Percentiles rank a stretch among this genome's conserved stretches.
phyloP scores from a whole-genome alignment of 1,140 invertebrate genomes.

The Cydia strobilella region DNA sequence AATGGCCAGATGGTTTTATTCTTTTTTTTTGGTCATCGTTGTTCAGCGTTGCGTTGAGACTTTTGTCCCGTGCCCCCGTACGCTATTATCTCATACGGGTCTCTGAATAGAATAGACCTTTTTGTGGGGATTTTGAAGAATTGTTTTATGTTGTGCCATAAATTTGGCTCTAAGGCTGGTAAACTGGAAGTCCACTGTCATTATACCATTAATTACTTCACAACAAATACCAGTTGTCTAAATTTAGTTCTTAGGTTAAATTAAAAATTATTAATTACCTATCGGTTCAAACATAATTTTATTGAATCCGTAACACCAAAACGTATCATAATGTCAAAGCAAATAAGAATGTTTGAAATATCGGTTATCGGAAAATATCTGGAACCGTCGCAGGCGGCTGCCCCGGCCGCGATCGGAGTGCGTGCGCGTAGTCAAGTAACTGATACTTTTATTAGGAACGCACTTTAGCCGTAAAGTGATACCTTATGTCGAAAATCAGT shows the following conservation, averaged over 20 bases:
- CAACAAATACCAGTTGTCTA: slow-evolving; percentile 34
- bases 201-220: slow-evolving; percentile 59
- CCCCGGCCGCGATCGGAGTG: background rate
- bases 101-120: slow-evolving; percentile 62
- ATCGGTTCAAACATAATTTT: background rate
- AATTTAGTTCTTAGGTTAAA: background rate
- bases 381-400: slow-evolving; percentile 20
- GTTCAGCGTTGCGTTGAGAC: slow-evolving; percentile 66
- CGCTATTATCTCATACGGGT: slow-evolving; percentile 70
- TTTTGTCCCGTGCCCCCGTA: slow-evolving; percentile 70
- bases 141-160: slow-evolving; percentile 75
- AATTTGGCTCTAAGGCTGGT: slow-evolving; percentile 57
- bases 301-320: background rate
- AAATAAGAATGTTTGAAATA: slow-evolving; percentile 17
- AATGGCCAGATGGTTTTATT: slow-evolving; percentile 73
- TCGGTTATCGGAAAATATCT: slow-evolving; percentile 17
- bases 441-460: slow-evolving; percentile 64
- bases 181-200: slow-evolving; percentile 47
- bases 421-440: slow-evolving; percentile 41
- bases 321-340: background rate
- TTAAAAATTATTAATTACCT: background rate
- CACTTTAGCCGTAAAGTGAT: slow-evolving; percentile 46
- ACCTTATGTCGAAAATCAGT: slow-evolving; percentile 42
- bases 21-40: slow-evolving; percentile 57
- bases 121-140: slow-evolving; percentile 73